A percentile compares a stretch with the other conserved stretches of the same genome.
These are phyloP conservation scores for Teleiodes luculella DNA, from an alignment of 2,888 invertebrate genomes.

Conservation along the genomic window DNA sequence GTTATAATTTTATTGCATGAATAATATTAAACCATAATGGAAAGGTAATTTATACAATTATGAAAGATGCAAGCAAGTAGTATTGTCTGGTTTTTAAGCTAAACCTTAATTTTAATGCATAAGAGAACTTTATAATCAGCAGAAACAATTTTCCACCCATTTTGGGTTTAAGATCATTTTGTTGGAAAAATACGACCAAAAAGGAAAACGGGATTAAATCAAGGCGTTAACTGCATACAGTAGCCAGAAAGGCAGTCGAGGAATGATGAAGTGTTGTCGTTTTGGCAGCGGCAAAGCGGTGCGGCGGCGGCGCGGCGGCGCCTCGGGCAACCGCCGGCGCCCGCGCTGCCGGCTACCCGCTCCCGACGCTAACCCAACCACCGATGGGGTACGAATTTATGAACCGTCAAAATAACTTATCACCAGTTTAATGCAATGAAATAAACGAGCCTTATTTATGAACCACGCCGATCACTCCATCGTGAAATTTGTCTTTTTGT, in stretches of 20 bases:
- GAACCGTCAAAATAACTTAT: conserved; percentile 77
- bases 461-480: conserved; percentile 65
- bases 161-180: conserved; percentile 15
- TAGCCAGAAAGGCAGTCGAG: conserved; percentile 60
- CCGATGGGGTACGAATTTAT: conserved; percentile 67
- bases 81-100: too few relatives aligned
- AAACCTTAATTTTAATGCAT: neutral
- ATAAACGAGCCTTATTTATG: conserved; percentile 73
- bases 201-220: conserved; percentile 48
- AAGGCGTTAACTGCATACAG: conserved; percentile 53
- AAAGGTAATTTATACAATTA: too few relatives aligned
- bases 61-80: too few relatives aligned
- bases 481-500: conserved; percentile 66
- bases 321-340: conserved; percentile 47
- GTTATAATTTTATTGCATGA: conserved; percentile 61
- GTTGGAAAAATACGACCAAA: conserved; percentile 49
- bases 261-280: conserved; percentile 60
- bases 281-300: conserved; percentile 49
- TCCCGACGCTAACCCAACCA: conserved; percentile 22
- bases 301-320: conserved; percentile 51
- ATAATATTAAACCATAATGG: conserved; percentile 39
- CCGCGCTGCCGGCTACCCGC: conserved; percentile 46
- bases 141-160: neutral
- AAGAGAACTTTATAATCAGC: too few relatives aligned
- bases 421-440: conserved; percentile 76